Evolutionary conservation across 1,140 invertebrate species (phyloP), one percentile per base, ranked within the genome.

Genomic region (Drosophila lowei): DNA sequence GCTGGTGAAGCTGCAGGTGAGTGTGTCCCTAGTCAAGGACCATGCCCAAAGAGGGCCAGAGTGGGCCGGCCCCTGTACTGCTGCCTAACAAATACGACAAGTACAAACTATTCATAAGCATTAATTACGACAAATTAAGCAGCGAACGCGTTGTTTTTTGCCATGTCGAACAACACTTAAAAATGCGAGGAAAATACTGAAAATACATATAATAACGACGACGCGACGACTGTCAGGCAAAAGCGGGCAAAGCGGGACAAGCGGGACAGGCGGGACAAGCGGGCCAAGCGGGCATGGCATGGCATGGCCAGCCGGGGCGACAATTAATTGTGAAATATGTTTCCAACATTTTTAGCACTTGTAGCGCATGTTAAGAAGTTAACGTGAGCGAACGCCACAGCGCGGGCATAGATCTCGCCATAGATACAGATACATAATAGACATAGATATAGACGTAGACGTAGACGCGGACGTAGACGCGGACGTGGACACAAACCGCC

Each of bases 1-100:
- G 83, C 93, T 98, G 60, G 95, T 96, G 52, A 95, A 94, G 88
- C 93, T 95, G 72, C 97, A 96, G 95, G 97, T 97, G 93, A 93
- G 94, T 48, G 18, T 18, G 18, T 18, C 18, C 18, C 41, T 11
- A 21, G 48, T 23, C 13, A 49, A 21, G 46, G 46, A 48, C 3
- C 5, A 25, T 30, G 34, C 9, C 34, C 4, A 11, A 5, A 13
- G 1, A 13, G 34, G 1, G 15, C 8, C 28, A 23, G 4, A 25
- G 23, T 18, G 23, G 23, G 15, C n/a, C 48, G 13, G 30, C 38
- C 47, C 47, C 56, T 46, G 48, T 56, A 34, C 25, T 25, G 21
- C 23, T 25, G 4, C 75, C 74, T 61, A 85, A 86, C 80, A 85
- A 86, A 85, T 85, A 68, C 84, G 80, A 85, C 80, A 86, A 86